Base-by-base conservation (phyloP, 1,140 invertebrate species). In the Hylaeus anthracinus region DNA sequence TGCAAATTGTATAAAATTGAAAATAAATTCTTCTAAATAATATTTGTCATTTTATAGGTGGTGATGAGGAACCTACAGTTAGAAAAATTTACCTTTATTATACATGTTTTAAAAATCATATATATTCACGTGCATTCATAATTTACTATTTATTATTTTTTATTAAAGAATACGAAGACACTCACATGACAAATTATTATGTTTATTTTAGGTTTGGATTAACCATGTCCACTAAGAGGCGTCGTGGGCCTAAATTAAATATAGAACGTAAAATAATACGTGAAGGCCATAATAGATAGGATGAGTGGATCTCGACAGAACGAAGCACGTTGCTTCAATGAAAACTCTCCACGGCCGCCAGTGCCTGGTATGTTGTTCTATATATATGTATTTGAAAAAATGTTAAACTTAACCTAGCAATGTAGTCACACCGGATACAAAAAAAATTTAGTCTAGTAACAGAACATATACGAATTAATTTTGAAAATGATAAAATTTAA, bases 311-410 rank as follows among this genome's bases (percentile, higher is more conserved):
- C 90, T 92, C 91, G 88, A 89, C 92, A 92, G 80, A 92, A 88
- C 85, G 92, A 93, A 93, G 90, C 89, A 82, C 92, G 92, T 85
- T 92, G 91, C 89, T 94, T 94, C 92, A 94, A 94, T 90, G 93
- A 94, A 86, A 94, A 94, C 88, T 94, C 93, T 90, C 94, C 94
- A 75, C 91, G 94, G 89, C 94, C 94, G 83, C 94, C 94, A 77
- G 93, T 94, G 86, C 93, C 93, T 90, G 93, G 93, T 94, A 90
- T 91, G 83, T 82, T 71, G 71, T 53, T 45, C 26, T 26, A 26
- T 26, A 83, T 39, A 37, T 5, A 15, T 53, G 48, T 73, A 66
- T 48, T 15, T 67, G 3, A 48, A 5, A 26, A 43, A 45, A 5
- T 45, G 14, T 9, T 37, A 26, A 12, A 65, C 14, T 26, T 43